phyloP scores from a whole-genome alignment of 2,888 invertebrate species.

The Yponomeuta plumbellus region DNA sequence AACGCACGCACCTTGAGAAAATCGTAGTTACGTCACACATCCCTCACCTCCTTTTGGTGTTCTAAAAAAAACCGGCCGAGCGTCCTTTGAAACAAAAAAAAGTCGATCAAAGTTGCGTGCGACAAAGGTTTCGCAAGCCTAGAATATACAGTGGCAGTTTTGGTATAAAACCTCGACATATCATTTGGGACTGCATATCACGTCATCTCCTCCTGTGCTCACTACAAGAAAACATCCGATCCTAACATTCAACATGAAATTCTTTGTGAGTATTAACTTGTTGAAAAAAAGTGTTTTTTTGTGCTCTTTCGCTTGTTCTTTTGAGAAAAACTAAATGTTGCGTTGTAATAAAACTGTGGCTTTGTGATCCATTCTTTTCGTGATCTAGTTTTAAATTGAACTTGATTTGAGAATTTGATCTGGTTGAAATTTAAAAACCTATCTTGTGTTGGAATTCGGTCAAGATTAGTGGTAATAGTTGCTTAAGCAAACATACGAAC shows the following conservation, averaged over 20 bases:
- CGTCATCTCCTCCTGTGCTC: neutral
- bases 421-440: too few species aligned
- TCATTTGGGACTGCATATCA: neutral
- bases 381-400: too few species aligned
- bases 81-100: neutral
- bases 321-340: too few species aligned
- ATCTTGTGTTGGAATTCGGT: too few species aligned
- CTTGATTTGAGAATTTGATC: too few species aligned
- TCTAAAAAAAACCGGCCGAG: neutral
- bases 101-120: neutral
- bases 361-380: too few species aligned
- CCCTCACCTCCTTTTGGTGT: slow-evolving; percentile 2
- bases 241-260: neutral
- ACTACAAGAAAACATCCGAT: neutral
- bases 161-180: neutral
- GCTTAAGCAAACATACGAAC: too few species aligned
- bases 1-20: neutral
- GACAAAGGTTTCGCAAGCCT: neutral
- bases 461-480: too few species aligned
- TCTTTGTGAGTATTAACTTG: neutral
- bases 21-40: neutral
- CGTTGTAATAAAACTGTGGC: too few species aligned
- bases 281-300: too few species aligned
- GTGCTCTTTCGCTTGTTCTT: too few species aligned
- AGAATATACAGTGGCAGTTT: neutral